Evolutionary conservation across 2,888 invertebrate species (phyloP).

Genomic region (Xanthostigma xanthostigma): DNA sequence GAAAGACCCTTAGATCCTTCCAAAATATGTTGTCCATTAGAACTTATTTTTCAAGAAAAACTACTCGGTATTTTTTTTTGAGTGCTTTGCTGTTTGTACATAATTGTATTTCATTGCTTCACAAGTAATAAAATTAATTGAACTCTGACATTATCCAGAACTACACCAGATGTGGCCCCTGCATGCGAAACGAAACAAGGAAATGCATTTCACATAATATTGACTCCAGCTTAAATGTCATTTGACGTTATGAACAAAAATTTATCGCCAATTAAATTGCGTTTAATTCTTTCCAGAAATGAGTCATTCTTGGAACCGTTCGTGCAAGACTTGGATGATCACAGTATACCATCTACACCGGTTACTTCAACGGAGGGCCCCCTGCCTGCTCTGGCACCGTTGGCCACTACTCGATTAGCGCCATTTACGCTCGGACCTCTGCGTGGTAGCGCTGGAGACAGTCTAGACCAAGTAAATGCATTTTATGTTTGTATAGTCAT

Average conservation of each 20-base stretch:
- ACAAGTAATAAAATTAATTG: too few species aligned
- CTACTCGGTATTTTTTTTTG: too few species aligned
- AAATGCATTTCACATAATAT: background rate
- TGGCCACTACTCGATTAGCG: slow-evolving; percentile 27
- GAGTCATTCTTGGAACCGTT: slow-evolving; percentile 57
- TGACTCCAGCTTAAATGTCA: background rate
- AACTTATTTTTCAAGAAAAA: too few species aligned
- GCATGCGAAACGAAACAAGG: too few species aligned
- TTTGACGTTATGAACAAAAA: background rate
- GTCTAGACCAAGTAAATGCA: slow-evolving; percentile 2
- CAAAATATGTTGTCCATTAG: too few species aligned
- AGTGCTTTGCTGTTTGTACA: too few species aligned
- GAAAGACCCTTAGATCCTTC: too few species aligned
- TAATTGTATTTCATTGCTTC: too few species aligned
- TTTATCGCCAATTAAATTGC: slow-evolving; percentile 8
- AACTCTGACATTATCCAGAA: too few species aligned
- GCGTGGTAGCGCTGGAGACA: slow-evolving; percentile 16
- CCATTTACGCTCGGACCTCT: slow-evolving; percentile 27
- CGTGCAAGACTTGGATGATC: slow-evolving; percentile 41
- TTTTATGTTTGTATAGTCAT: too few species aligned
- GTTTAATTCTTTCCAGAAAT: slow-evolving; percentile 43
- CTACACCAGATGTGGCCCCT: too few species aligned
- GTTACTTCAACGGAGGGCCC: slow-evolving; percentile 31
- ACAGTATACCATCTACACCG: slow-evolving; percentile 24
- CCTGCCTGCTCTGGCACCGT: slow-evolving; percentile 20